phyloP scores from a whole-genome alignment of 2,797 vertebrate species.

The Hozukius guyotensis region DNA sequence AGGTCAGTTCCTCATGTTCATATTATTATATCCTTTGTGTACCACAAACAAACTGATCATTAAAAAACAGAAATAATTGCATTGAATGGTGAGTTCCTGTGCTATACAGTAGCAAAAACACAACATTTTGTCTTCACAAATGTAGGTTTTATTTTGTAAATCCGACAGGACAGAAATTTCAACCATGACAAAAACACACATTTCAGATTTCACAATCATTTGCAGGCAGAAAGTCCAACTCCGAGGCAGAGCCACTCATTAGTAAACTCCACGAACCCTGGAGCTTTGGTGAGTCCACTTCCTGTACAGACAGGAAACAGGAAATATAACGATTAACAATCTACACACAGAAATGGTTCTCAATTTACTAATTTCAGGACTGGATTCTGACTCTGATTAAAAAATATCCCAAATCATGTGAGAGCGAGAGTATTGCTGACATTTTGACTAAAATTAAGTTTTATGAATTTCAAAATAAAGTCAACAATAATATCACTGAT shows the following conservation, averaged over 20 bases:
- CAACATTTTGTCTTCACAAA: not conserved
- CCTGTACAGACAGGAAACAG: slow-evolving; percentile 41
- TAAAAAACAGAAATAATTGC: not conserved
- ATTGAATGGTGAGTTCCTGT: not conserved
- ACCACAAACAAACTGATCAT: not conserved
- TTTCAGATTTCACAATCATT: slow-evolving; percentile 11
- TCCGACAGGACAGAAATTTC: not conserved
- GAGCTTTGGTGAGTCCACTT: slow-evolving; percentile 67
- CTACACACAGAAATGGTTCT: not conserved
- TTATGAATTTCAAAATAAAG: not conserved
- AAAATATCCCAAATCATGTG: not conserved
- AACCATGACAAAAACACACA: not conserved
- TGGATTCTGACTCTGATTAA: not conserved
- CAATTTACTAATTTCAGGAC: not conserved
- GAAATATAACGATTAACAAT: not conserved
- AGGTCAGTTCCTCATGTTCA: not conserved
- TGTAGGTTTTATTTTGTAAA: slow-evolving; percentile 3
- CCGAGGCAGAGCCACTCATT: slow-evolving; percentile 76
- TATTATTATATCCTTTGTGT: not conserved
- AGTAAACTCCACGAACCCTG: slow-evolving; percentile 67
- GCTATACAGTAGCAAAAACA: not conserved
- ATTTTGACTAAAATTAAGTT: not conserved
- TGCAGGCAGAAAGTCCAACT: slow-evolving; percentile 53
- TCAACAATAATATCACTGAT: not conserved
- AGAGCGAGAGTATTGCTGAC: no score